phyloP scores from a whole-genome alignment of 2,113 vertebrate species.

The Saimiri boliviensis region DNA sequence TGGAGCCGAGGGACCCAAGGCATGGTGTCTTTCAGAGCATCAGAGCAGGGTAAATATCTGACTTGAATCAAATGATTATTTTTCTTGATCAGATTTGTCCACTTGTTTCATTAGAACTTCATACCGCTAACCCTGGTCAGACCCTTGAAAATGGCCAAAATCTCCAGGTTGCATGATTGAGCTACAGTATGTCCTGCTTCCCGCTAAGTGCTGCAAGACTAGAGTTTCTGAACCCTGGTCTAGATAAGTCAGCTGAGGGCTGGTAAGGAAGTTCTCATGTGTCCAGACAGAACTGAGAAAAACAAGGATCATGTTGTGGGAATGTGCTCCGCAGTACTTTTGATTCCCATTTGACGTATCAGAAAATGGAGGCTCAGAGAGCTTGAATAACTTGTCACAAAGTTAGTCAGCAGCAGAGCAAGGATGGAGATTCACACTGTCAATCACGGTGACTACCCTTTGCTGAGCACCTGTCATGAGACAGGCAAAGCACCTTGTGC shows the following conservation, averaged over 20 bases:
- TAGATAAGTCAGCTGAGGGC: background rate
- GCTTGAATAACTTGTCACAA: background rate
- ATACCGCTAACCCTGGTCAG: background rate
- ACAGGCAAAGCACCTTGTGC: background rate
- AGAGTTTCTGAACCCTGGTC: background rate
- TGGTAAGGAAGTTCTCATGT: background rate
- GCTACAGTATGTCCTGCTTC: background rate
- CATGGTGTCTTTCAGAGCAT: background rate
- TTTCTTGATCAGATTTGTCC: background rate
- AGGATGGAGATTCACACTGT: background rate
- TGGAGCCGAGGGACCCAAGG: background rate
- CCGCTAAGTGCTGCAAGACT: background rate
- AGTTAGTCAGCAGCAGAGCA: background rate
- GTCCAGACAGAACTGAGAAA: background rate
- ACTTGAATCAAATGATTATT: background rate
- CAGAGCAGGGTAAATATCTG: background rate
- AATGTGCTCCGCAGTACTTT: background rate
- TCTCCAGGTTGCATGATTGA: background rate
- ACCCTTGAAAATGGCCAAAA: background rate
- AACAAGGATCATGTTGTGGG: background rate
- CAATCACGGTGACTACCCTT: background rate
- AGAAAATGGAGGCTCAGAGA: slow-evolving; percentile 49
- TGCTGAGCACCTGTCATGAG: background rate
- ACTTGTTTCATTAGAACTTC: slow-evolving; percentile 6
- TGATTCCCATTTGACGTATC: slow-evolving; percentile 21